These are phyloP conservation scores for Leptopterna dolabrata DNA, from an alignment of 2,888 invertebrate species.

Conservation along the genomic window DNA sequence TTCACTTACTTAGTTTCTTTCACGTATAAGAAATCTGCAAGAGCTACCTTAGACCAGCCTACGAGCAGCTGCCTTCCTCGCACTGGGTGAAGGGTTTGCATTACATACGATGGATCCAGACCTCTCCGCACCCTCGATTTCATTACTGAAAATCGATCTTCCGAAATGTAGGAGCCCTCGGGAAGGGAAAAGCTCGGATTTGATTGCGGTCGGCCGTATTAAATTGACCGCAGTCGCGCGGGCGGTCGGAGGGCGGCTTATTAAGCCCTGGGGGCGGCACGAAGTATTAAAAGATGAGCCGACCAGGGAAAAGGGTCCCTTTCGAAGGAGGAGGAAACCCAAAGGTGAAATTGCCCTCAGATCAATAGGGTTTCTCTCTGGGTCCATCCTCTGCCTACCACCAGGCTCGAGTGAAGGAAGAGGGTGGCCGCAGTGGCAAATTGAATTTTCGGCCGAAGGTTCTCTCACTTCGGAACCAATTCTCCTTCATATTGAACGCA, in stretches of 20 bases:
- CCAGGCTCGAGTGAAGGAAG: neutral
- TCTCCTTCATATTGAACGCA: constrained; percentile 55
- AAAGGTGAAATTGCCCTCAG: constrained; percentile 59
- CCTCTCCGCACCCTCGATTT: neutral
- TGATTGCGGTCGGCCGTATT: constrained; percentile 51
- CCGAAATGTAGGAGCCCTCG: neutral
- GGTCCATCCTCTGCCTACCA: neutral
- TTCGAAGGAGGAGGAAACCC: constrained; percentile 31
- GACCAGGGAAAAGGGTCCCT: constrained; percentile 19
- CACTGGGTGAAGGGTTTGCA: too few species aligned
- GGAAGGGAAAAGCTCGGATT: constrained; percentile 22
- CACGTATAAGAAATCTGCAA: too few species aligned
- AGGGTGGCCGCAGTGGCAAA: constrained; percentile 30
- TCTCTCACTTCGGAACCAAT: neutral
- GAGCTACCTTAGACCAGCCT: too few species aligned
- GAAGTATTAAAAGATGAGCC: constrained; percentile 56
- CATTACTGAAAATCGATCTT: constrained; percentile 40
- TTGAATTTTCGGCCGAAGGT: constrained; percentile 58
- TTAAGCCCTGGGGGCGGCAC: constrained; percentile 38
- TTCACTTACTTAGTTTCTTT: too few species aligned
- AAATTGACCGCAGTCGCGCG: constrained; percentile 49
- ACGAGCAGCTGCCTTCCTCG: too few species aligned
- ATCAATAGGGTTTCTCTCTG: constrained; percentile 35
- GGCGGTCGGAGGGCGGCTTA: constrained; percentile 38
- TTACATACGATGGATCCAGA: neutral